These are phyloP conservation scores for Thamnaconus septentrionalis DNA, from an alignment of 2,113 vertebrate genomes.

Conservation along the genomic window DNA sequence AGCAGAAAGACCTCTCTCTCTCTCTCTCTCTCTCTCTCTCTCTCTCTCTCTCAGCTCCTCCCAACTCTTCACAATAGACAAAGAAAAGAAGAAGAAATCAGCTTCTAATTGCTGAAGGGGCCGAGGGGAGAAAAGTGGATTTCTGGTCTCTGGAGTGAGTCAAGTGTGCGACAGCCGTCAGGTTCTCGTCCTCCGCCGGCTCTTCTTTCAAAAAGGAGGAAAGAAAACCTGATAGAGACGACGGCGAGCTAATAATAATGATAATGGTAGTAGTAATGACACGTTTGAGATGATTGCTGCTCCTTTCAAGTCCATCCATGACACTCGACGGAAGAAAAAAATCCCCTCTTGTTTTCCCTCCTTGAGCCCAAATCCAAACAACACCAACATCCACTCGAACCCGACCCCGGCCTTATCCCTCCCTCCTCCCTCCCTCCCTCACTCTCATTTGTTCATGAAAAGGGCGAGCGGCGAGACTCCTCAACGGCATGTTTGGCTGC, in stretches of 20 bases:
- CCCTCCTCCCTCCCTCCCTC: constrained; percentile 4
- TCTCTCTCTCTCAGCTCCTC: constrained; percentile 28
- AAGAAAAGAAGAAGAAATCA: constrained; percentile 70
- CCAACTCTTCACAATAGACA: constrained; percentile 71
- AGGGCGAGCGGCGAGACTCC: constrained; percentile 43
- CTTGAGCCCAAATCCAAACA: constrained; percentile 61
- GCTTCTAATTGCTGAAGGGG: constrained; percentile 70
- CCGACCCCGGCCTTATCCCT: constrained; percentile 52
- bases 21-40: constrained; percentile 43
- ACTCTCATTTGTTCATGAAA: constrained; percentile 32
- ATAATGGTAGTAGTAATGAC: constrained; percentile 61
- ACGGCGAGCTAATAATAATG: neutral
- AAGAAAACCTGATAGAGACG: constrained; percentile 61
- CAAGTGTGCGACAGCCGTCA: constrained; percentile 70
- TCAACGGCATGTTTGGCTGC: constrained; percentile 55
- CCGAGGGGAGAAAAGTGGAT: constrained; percentile 63
- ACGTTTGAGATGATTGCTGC: constrained; percentile 72
- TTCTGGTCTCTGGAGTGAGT: constrained; percentile 68
- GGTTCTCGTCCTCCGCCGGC: constrained; percentile 61
- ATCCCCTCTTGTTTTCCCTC: constrained; percentile 40
- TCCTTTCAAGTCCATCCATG: constrained; percentile 62
- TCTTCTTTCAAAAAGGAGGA: constrained; percentile 56
- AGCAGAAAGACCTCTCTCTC: constrained; percentile 51
- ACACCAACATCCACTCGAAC: constrained; percentile 54
- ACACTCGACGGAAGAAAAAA: constrained; percentile 57